Conservation (phyloP, 2,888 invertebrate species). For the Agriotes lineatus region DNA sequence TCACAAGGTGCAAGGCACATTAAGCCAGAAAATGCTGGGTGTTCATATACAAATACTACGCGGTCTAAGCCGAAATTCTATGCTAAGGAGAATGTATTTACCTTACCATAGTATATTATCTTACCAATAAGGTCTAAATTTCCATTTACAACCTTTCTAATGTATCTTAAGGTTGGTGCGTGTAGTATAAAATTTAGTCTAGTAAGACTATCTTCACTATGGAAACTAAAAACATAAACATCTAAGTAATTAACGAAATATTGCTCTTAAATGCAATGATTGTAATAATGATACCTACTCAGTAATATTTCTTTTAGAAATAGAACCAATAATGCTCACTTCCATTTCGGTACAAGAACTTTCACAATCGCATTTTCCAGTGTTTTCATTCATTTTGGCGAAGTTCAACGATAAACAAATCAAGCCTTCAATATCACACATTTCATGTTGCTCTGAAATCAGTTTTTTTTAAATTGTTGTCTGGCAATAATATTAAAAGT, state of each 20-base stretch:
- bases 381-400: not conserved
- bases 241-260: too few relatives aligned
- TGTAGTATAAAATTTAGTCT: slow-evolving; percentile 38
- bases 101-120: not conserved
- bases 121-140: slow-evolving; percentile 41
- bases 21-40: too few relatives aligned
- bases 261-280: too few relatives aligned
- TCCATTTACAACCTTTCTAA: slow-evolving; percentile 37
- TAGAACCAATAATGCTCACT: slow-evolving; percentile 16
- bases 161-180: slow-evolving; percentile 38
- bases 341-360: slow-evolving; percentile 25
- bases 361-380: slow-evolving; percentile 5
- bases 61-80: too few relatives aligned
- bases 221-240: too few relatives aligned
- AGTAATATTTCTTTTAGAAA: not conserved
- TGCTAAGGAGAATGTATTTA: too few relatives aligned
- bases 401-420: slow-evolving; percentile 16
- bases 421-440: slow-evolving; percentile 34
- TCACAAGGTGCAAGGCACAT: too few relatives aligned
- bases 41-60: too few relatives aligned
- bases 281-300: not conserved
- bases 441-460: slow-evolving; percentile 17
- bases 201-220: not conserved
- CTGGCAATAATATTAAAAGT: too few relatives aligned
- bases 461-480: too few relatives aligned